Evolutionary conservation across 2,113 vertebrate genomes (phyloP), one percentile per base, ranked within the genome.

Genomic region (Oreochromis aureus): DNA sequence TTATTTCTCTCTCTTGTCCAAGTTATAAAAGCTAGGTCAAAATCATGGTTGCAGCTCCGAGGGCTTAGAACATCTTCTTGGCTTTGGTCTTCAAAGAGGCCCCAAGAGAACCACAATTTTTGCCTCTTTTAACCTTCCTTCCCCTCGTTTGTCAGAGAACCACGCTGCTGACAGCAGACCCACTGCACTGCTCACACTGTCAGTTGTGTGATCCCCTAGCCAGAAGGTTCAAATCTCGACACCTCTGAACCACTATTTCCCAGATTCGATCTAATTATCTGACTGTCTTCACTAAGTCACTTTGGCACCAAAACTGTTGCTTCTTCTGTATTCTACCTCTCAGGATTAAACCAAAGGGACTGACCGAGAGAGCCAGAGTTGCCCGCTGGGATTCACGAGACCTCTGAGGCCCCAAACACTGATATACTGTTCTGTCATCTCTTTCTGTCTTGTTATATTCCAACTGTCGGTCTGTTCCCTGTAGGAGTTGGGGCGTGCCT

Each of bases 351-450:
- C 86, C 10, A 2, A 88, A 85, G 58, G 34, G 71, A 87, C 41
- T 79, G 82, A 48, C 48, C 12, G 22, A 55, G 53, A 41, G 34
- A 85, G 15, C 53, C 41, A 3, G 51, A 10, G 19, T 54, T 76
- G 58, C 82, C 87, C 55, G 36, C 63, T 34, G 82, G 83, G 86
- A 89, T 93, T 82, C 79, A 39, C 54, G 13, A 82, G 81, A 85
- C 55, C 79, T 79, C 87, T 58, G 73, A 86, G 86, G 83, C 80
- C 3, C 39, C 54, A 36, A 69, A 81, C 86, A 79, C 9, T 94
- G 94, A 95, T 95, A 93, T 94, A 93, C 89, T 8, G 80, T 88
- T 87, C 88, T 93, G 93, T 92, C 92, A 82, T 88, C 90, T 89
- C 86, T 84, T 71, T 73, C 86, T 90, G 83, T 84, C 87, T 87